Conservation (phyloP, 2,113 vertebrate species). For the Speoplatyrhinus poulsoni region DNA sequence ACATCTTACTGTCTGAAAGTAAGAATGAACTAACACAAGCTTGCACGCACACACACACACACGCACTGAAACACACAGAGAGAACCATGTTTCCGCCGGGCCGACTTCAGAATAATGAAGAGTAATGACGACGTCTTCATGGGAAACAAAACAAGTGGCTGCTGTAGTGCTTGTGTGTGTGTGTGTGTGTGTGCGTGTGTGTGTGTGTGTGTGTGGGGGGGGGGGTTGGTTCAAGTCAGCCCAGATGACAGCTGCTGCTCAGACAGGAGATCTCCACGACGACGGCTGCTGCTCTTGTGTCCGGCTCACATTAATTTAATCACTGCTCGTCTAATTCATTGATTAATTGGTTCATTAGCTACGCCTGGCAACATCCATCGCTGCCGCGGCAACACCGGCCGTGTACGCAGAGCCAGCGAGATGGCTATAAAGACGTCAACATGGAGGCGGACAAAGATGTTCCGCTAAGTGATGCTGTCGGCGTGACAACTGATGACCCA, state of each 20-base stretch:
- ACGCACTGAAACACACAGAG: background rate
- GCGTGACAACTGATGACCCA: too few species aligned
- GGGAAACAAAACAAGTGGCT: too few species aligned
- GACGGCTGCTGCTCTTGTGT: slow-evolving; percentile 62
- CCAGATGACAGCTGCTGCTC: slow-evolving; percentile 33
- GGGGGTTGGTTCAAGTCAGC: too few species aligned
- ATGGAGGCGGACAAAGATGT: slow-evolving; percentile 49
- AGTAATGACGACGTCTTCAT: background rate
- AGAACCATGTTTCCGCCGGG: background rate
- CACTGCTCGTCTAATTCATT: slow-evolving; percentile 76
- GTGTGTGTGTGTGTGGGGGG: too few species aligned
- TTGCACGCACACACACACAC: background rate
- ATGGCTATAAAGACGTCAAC: slow-evolving; percentile 62
- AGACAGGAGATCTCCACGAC: slow-evolving; percentile 71
- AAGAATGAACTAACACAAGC: too few species aligned
- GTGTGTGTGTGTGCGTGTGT: too few species aligned
- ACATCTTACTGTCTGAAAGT: too few species aligned
- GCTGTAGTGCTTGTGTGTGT: too few species aligned
- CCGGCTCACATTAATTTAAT: slow-evolving; percentile 75
- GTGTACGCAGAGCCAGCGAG: slow-evolving; percentile 15
- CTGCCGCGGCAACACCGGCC: slow-evolving; percentile 55
- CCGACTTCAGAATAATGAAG: slow-evolving; percentile 3
- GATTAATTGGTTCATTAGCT: slow-evolving; percentile 79
- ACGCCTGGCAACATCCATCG: slow-evolving; percentile 78
- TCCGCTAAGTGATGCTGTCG: too few species aligned